Conservation (phyloP, 2,113 vertebrate species). For the Nesogale talazaci region DNA sequence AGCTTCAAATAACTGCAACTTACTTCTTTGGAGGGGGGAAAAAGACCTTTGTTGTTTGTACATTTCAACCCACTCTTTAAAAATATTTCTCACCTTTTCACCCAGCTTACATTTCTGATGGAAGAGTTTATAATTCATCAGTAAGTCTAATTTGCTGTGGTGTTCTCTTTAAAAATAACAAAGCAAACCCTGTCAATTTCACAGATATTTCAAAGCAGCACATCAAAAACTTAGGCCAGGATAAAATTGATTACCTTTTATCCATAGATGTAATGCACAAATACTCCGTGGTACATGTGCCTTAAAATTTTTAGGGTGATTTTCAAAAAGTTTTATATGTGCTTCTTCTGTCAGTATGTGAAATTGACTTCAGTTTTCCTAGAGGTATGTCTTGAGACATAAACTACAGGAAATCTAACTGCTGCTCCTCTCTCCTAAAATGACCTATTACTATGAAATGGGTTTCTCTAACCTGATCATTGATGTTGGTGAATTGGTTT, state of each 20-base stretch:
- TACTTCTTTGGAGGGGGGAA: not conserved
- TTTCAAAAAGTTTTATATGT: conserved; percentile 23
- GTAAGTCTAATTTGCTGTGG: conserved; percentile 93
- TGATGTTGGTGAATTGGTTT: conserved; percentile 82
- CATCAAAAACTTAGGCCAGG: conserved; percentile 26
- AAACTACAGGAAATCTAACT: conserved; percentile 57
- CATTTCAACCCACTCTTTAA: conserved; percentile 69
- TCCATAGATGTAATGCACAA: conserved; percentile 43
- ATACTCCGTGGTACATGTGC: not conserved
- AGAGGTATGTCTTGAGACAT: conserved; percentile 64
- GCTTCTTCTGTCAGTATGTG: conserved; percentile 71
- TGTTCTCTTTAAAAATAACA: conserved; percentile 66
- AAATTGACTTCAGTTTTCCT: conserved; percentile 77
- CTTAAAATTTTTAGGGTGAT: conserved; percentile 35
- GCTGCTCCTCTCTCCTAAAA: conserved; percentile 29
- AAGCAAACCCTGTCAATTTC: conserved; percentile 77
- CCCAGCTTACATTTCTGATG: conserved; percentile 93
- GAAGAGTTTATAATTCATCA: conserved; percentile 88
- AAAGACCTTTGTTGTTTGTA: conserved; percentile 37
- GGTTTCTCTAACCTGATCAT: not conserved
- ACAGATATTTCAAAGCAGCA: conserved; percentile 60
- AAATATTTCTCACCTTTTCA: conserved; percentile 88
- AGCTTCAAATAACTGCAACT: not conserved
- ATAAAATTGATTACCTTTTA: conserved; percentile 45
- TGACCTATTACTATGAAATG: conserved; percentile 14